Evolutionary conservation across 2,888 invertebrate genomes (phyloP), one percentile per base, ranked within the genome.

Genomic region (Scaptomyza parva): DNA sequence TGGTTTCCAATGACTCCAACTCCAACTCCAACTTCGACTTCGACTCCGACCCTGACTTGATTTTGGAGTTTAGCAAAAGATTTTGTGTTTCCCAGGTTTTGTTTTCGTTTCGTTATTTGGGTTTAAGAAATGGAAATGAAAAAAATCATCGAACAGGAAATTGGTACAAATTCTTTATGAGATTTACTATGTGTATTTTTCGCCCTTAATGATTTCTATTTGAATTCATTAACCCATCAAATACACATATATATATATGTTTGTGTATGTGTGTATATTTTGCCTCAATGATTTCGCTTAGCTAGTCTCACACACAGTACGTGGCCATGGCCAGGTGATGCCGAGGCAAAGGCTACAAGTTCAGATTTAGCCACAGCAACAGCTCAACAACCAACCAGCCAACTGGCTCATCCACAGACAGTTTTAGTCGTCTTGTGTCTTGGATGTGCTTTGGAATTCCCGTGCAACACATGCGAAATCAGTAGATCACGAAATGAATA

Each of bases 111-210:
- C 33, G 52, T 35, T 53, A 39, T 41, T 67, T 50, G 54, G 63
- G 60, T 61, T 69, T 63, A 67, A n/a, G n/a, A n/a, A n/a, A n/a
- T n/a, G n/a, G n/a, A n/a, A n/a, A n/a, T n/a, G n/a, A n/a, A n/a
- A 77, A 78, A 84, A 84, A 80, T 71, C 84, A 84, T 86, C 80
- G 76, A 75, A 84, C 88, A 89, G 89, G 88, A 89, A 89, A 89
- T 89, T 84, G 87, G 84, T 74, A 82, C 74, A 76, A 86, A 88
- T 86, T 84, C 88, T 76, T 85, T 54, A 74, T 85, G 79, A 87
- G 88, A 88, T 85, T 85, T 88, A 88, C 88, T 78, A 76, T 83
- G 88, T 83, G 81, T 88, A 64, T 87, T 85, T 61, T 66, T 30
- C 18, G 65, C 68, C 44, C 76, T 61, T 81, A 85, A 87, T 87